phyloP scores from a whole-genome alignment of 2,797 vertebrate genomes.

The Smutsia gigantea region DNA sequence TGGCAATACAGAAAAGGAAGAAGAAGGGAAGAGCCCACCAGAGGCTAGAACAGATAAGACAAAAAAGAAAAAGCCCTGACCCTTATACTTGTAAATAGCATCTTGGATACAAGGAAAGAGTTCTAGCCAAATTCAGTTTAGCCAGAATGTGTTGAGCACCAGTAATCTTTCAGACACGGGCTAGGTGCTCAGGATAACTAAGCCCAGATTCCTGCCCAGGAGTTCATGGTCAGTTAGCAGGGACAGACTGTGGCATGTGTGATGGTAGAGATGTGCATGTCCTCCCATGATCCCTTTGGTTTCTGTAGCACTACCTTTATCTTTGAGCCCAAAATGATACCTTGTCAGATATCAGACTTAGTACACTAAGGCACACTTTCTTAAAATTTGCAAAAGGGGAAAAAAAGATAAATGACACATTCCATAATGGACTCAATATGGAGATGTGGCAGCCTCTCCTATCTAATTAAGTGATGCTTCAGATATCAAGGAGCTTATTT shows the following conservation, averaged over 20 bases:
- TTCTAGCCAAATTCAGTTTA: not conserved
- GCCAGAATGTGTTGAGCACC: not conserved
- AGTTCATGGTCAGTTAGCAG: not conserved
- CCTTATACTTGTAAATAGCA: not conserved
- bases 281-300: not conserved
- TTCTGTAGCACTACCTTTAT: not conserved
- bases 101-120: not conserved
- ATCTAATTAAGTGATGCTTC: not conserved
- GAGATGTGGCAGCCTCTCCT: not conserved
- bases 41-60: slow-evolving; percentile 2
- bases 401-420: not conserved
- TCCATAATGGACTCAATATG: not conserved
- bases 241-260: fast-evolving
- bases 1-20: slow-evolving; percentile 23
- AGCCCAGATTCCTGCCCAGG: not conserved
- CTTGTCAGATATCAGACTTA: not conserved
- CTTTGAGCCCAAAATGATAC: not conserved
- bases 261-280: not conserved
- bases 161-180: not conserved
- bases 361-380: not conserved
- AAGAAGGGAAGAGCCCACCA: not conserved
- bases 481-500: not conserved
- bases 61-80: not conserved
- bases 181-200: not conserved
- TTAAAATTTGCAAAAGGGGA: not conserved